Conservation (phyloP, 2,797 vertebrate species). For the Erpetoichthys calabaricus region DNA sequence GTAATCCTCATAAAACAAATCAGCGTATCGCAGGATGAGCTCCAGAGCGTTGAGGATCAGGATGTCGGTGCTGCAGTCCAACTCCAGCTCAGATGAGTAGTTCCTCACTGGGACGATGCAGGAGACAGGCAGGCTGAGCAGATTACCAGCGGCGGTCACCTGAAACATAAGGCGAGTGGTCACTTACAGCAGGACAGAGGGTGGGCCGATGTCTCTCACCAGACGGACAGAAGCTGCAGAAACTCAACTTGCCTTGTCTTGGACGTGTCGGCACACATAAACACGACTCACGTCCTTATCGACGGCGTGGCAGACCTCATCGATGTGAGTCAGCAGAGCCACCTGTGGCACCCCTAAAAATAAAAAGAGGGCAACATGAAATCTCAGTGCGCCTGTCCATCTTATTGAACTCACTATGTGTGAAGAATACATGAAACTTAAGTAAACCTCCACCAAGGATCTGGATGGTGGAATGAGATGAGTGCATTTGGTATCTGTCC, state of each 20-base stretch:
- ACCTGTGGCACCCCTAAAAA: constrained; percentile 45
- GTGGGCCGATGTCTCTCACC: no score
- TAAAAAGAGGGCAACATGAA: no score
- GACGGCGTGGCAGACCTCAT: constrained; percentile 26
- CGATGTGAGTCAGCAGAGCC: constrained; percentile 43
- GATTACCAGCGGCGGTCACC: constrained; percentile 25
- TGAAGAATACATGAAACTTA: no score
- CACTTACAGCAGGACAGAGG: no score
- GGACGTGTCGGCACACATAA: constrained; percentile 26
- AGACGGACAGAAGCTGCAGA: no score
- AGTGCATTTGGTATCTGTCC: no score
- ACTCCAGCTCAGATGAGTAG: constrained; percentile 47
- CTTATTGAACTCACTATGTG: no score
- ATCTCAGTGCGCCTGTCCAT: no score
- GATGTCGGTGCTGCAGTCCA: constrained; percentile 42
- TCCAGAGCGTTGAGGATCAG: constrained; percentile 47
- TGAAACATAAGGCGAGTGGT: no score
- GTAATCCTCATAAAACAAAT: constrained; percentile 42
- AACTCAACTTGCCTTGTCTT: constrained; percentile 21
- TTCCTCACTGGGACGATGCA: constrained; percentile 67
- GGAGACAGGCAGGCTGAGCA: constrained; percentile 56
- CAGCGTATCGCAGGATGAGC: constrained; percentile 51
- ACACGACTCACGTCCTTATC: constrained; percentile 24
- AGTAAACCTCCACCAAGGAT: no score
- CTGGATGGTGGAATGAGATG: no score